Evolutionary conservation across 2,797 vertebrate genomes (phyloP).

Genomic region (Uromys caudimaculatus): DNA sequence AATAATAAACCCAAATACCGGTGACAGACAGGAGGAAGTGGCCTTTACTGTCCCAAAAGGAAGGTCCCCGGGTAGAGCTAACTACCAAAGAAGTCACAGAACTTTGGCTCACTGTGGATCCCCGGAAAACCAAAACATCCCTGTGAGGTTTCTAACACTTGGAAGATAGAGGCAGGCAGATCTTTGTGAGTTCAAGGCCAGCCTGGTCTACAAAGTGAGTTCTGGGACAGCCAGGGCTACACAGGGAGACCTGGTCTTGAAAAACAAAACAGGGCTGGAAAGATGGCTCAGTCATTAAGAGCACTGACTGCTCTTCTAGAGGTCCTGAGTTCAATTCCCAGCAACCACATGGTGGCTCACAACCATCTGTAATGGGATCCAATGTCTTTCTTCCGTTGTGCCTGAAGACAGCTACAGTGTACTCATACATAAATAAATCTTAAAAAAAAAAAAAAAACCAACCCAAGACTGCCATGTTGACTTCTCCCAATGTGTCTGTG

Average conservation of each 20-base stretch:
- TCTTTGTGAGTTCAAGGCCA: neutral
- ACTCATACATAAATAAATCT: too few species aligned
- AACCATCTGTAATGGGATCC: too few species aligned
- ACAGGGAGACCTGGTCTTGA: too few species aligned
- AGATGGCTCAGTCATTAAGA: too few species aligned
- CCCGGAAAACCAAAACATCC: neutral
- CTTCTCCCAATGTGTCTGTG: accelerated
- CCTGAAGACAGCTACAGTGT: too few species aligned
- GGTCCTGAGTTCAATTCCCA: too few species aligned
- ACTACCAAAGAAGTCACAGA: neutral
- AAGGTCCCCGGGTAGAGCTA: neutral
- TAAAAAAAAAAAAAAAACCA: neutral
- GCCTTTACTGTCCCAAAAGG: neutral
- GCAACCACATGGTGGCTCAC: too few species aligned
- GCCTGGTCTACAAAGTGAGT: neutral
- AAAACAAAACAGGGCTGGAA: too few species aligned
- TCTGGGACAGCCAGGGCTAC: neutral
- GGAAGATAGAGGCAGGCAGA: neutral
- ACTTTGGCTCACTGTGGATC: neutral
- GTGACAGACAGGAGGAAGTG: neutral
- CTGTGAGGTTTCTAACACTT: neutral
- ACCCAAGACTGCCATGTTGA: accelerated
- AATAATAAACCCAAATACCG: neutral
- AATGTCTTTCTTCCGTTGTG: too few species aligned
- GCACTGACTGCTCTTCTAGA: too few species aligned